Conservation (phyloP, 2,888 invertebrate genomes). For the Dryadula phaetusa region DNA sequence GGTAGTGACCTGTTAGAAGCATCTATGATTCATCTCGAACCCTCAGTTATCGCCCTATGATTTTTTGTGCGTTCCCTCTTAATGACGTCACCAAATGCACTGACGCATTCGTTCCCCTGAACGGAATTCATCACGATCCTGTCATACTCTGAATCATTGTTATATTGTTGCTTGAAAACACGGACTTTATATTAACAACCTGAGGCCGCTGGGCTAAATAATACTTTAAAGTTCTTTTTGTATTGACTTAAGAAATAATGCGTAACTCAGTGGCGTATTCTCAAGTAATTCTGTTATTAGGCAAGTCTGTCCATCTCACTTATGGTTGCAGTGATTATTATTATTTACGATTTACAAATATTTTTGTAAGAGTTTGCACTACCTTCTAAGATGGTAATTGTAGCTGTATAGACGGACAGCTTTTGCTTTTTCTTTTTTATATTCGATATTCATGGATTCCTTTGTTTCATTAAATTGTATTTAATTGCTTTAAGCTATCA, state of each 20-base stretch:
- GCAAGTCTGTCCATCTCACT: slow-evolving; percentile 36
- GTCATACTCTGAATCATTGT: slow-evolving; percentile 73
- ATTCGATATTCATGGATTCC: slow-evolving; percentile 3
- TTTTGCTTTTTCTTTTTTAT: background rate
- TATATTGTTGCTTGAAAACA: slow-evolving; percentile 50
- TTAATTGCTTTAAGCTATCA: slow-evolving; percentile 32
- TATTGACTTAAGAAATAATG: slow-evolving; percentile 41
- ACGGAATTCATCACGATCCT: slow-evolving; percentile 66
- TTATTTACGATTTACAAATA: slow-evolving; percentile 11
- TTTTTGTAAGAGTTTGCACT: background rate
- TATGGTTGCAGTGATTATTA: slow-evolving; percentile 14
- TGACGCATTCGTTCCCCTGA: slow-evolving; percentile 61
- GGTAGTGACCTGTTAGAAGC: slow-evolving; percentile 73
- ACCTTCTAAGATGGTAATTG: background rate
- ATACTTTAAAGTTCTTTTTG: slow-evolving; percentile 44
- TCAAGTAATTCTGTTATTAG: slow-evolving; percentile 53
- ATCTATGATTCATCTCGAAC: slow-evolving; percentile 81
- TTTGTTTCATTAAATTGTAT: slow-evolving; percentile 4
- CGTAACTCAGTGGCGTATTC: slow-evolving; percentile 52
- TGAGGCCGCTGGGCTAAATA: slow-evolving; percentile 49
- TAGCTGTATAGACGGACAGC: background rate
- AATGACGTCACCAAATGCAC: slow-evolving; percentile 75
- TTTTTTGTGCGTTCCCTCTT: slow-evolving; percentile 65
- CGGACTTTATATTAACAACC: slow-evolving; percentile 56
- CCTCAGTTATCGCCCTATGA: slow-evolving; percentile 71